Base-by-base conservation (phyloP, 2,888 invertebrate genomes). In the Abrostola tripartita region DNA sequence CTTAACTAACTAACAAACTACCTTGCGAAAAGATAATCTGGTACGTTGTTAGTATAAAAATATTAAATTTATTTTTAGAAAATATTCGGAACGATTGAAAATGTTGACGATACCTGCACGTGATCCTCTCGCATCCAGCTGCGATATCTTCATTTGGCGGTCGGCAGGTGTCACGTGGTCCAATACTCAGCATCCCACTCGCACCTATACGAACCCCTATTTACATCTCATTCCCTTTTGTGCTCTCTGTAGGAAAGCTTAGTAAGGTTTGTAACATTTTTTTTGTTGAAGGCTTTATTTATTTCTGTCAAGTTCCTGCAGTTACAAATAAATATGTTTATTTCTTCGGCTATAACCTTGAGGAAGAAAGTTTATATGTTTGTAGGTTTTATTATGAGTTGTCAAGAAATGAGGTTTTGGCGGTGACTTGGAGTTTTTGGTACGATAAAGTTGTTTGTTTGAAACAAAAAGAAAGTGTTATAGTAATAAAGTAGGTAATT, bases 131-230 rank as follows among this genome's bases (percentile, higher is more conserved):
- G 88, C 89, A 91, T 91, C 92, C 94, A 93, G 94, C 94, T 94
- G 94, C 92, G 94, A 94, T 94, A 91, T 94, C 94, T 94, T 94
- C 93, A 94, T 94, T 94, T 93, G 93, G 91, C 90, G 90, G 92
- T 84, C 92, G 90, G 93, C 94, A 94, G 93, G 94, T 94, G 94
- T 93, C 93, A 93, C 92, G 92, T 92, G 93, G 91, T 85, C 68
- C 78, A 75, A 64, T 58, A 80, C 78, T 61, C 71, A 65, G 49
- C 71, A 6, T 90, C 91, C 62, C 85, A 57, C 65, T 92, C 84
- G 6, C 70, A 76, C 89, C 35, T 59, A 12, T 4, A 37, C 38
- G 6, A 53, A 65, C 60, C 59, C 59, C 58, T 84, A 77, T 74
- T 42, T 37, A 76, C 57, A 35, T 91, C 89, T 79, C 88, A 80